Conservation (phyloP, 2,113 vertebrate genomes). For the Sclerurus mexicanus region DNA sequence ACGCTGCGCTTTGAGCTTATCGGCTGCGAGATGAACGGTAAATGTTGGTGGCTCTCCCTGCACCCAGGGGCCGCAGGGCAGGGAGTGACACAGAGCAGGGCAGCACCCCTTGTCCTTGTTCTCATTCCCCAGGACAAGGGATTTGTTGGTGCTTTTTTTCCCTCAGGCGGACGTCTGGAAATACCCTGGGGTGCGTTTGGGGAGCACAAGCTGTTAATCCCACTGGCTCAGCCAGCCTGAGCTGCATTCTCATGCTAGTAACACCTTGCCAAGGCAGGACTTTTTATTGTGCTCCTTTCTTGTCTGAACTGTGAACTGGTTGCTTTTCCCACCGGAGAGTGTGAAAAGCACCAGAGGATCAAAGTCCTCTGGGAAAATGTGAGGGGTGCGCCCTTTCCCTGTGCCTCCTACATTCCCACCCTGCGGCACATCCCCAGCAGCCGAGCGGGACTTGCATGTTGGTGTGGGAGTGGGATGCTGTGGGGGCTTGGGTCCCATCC, state of each 20-base stretch:
- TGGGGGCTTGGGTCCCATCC: not conserved
- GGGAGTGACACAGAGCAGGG: not conserved
- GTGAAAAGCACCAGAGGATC: not conserved
- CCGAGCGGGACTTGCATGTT: rapidly evolving
- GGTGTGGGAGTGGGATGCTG: not conserved
- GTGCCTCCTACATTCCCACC: not conserved
- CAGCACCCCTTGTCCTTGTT: not conserved
- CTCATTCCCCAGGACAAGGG: not conserved
- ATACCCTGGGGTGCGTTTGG: not conserved
- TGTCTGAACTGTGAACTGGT: not conserved
- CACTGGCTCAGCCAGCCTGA: not conserved
- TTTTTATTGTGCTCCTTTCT: not conserved
- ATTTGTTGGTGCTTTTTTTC: not conserved
- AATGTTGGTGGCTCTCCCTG: not conserved
- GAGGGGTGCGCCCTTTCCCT: not conserved
- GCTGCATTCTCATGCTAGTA: not conserved
- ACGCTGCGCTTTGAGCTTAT: slow-evolving; percentile 93
- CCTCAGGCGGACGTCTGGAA: not conserved
- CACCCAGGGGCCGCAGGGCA: not conserved
- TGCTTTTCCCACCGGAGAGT: not conserved
- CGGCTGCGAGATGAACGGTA: slow-evolving; percentile 94
- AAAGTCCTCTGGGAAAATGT: slow-evolving; percentile 31
- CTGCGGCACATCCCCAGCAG: not conserved
- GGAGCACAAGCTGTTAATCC: not conserved
- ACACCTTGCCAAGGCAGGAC: not conserved